A percentile compares a stretch with the other conserved stretches of the same genome.
These are phyloP conservation scores for Seriola rivoliana DNA, from an alignment of 2,113 vertebrate species.

Conservation along the genomic window DNA sequence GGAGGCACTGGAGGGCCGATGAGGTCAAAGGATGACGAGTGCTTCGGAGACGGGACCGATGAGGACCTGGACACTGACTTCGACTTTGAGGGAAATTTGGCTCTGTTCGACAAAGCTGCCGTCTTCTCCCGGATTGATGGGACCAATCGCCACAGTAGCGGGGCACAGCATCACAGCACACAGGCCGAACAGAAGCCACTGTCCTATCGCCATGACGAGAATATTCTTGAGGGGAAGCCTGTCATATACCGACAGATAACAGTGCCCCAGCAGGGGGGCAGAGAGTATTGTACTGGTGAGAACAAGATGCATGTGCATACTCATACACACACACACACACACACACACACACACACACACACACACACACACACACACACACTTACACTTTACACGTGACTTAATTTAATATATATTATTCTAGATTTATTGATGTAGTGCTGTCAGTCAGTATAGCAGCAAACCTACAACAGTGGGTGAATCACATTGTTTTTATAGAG, in stretches of 20 bases:
- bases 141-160: slow-evolving; percentile 81
- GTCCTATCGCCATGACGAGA: slow-evolving; percentile 92
- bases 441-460: not conserved
- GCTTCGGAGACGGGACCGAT: slow-evolving; percentile 91
- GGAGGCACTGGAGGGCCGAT: slow-evolving; percentile 77
- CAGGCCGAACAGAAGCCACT: slow-evolving; percentile 84
- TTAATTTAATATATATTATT: not conserved
- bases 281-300: slow-evolving; percentile 94
- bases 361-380: too few relatives aligned
- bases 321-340: not conserved
- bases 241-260: slow-evolving; percentile 90
- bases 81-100: slow-evolving; percentile 95
- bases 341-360: not conserved
- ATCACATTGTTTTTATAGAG: not conserved
- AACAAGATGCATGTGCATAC: not conserved
- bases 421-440: not conserved
- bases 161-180: slow-evolving; percentile 84
- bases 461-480: not conserved
- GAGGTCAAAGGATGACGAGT: slow-evolving; percentile 92
- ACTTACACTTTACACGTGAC: not conserved
- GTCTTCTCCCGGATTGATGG: slow-evolving; percentile 94
- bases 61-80: slow-evolving; percentile 93
- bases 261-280: slow-evolving; percentile 87
- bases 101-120: slow-evolving; percentile 95
- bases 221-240: slow-evolving; percentile 90